Evolutionary conservation across 2,113 vertebrate species (phyloP), one percentile per base, ranked within the genome.

Genomic region (Coturnix japonica): DNA sequence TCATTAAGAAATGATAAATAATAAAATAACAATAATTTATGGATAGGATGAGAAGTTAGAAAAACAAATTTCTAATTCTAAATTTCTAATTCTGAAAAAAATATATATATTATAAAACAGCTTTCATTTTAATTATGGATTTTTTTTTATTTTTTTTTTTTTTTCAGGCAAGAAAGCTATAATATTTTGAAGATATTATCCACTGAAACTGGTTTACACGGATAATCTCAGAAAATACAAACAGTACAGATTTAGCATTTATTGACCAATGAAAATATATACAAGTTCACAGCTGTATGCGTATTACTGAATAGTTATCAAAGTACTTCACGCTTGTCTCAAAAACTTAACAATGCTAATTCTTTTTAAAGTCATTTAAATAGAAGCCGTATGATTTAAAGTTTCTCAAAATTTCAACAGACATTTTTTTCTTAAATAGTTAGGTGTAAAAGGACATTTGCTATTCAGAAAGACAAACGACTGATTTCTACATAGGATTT

Each of bases 91-190:
- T 78, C 15, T 59, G 51, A 79, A 93, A 87, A 87, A 92, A 74
- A 33, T 37, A 37, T 37, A 37, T 37, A 37, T 37, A 37, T 67
- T 75, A 39, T 59, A 64, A 66, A 15, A 59, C 20, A 59, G 51
- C 66, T 69, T 95, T 87, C 39, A 77, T 96, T 91, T 85, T 76
- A 35, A 93, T 77, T 73, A 46, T 44, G 65, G 67, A 88, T 72
- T 81, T 93, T 91, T 69, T 41, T 15, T 37, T 37, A 37, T 37
- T 37, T 37, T 37, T 37, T 8, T 41, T 41, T 41, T 11, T 43
- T 59, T 85, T 74, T 12, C 11, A 73, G 8, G n/a, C 35, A 89
- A 39, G 46, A 23, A 92, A 77, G 67, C 81, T 60, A 8, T 23
- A 81, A 75, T 64, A 51, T 22, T 72, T 59, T 83, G 82, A 70